Evolutionary conservation across 2,113 vertebrate genomes (phyloP).

Genomic region (Gnathonemus echidnorhynchus): DNA sequence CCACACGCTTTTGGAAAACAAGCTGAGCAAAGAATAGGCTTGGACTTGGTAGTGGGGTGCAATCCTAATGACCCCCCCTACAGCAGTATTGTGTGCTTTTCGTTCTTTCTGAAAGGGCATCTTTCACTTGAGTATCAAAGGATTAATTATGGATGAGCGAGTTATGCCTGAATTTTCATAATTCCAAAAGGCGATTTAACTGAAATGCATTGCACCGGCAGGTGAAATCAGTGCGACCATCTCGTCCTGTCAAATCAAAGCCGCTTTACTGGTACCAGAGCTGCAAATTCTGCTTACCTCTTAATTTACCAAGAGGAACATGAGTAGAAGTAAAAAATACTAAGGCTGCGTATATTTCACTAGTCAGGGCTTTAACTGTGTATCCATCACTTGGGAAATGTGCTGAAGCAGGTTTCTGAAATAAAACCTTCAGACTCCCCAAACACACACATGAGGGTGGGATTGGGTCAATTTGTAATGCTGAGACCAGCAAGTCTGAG

Average conservation of each 20-base stretch:
- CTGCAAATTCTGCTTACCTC: conserved; percentile 11
- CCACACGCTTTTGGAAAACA: conserved; percentile 36
- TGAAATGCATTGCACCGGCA: background rate
- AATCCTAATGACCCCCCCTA: conserved; percentile 21
- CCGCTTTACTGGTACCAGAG: background rate
- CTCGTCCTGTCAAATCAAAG: background rate
- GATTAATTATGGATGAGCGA: background rate
- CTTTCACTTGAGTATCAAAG: background rate
- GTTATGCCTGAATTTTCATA: background rate
- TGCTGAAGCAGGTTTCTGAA: background rate
- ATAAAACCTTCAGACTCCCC: background rate
- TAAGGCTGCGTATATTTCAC: background rate
- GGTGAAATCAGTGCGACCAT: background rate
- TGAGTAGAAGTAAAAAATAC: background rate
- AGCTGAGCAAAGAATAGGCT: conserved; percentile 13
- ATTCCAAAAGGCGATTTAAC: background rate
- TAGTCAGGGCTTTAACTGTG: background rate
- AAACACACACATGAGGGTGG: background rate
- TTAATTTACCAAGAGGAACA: background rate
- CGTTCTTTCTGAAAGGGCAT: background rate
- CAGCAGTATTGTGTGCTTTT: conserved; percentile 10
- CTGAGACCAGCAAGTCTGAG: background rate
- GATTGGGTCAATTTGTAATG: background rate
- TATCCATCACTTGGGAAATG: background rate
- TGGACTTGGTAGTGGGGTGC: conserved; percentile 12